Evolutionary conservation across 2,888 invertebrate genomes (phyloP).

Genomic region (Philopedon plagiatum): DNA sequence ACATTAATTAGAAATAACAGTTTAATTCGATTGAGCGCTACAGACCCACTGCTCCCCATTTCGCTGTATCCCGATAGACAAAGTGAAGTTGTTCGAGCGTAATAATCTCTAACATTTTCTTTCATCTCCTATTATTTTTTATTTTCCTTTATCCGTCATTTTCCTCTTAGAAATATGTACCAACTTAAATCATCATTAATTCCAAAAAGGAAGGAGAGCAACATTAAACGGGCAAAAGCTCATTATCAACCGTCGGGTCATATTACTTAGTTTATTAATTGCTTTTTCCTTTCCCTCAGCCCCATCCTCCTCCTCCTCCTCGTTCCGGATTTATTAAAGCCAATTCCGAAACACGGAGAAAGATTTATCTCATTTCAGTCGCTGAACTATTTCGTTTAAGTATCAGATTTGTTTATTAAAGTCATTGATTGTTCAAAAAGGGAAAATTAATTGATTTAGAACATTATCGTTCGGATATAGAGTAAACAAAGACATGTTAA

Average conservation of each 20-base stretch:
- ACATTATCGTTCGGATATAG: too few relatives aligned
- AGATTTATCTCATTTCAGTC: constrained; percentile 25
- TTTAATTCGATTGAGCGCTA: too few relatives aligned
- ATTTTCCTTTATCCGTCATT: background rate
- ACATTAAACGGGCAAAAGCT: constrained; percentile 30
- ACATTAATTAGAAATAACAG: too few relatives aligned
- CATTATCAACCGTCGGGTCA: constrained; percentile 24
- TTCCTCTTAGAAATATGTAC: constrained; percentile 4
- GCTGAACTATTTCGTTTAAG: constrained; percentile 10
- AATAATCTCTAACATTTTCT: too few relatives aligned
- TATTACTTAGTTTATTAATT: constrained; percentile 31
- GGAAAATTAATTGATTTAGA: too few relatives aligned
- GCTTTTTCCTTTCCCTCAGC: too few relatives aligned
- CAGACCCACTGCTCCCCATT: too few relatives aligned
- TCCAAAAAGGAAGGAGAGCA: constrained; percentile 4
- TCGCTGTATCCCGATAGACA: too few relatives aligned
- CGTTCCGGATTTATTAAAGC: constrained; percentile 23
- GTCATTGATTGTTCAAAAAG: background rate
- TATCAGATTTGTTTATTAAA: background rate
- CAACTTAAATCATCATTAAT: constrained; percentile 22
- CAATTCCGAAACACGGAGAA: constrained; percentile 1
- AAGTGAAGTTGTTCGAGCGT: too few relatives aligned
- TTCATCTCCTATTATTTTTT: too few relatives aligned
- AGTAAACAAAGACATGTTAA: too few relatives aligned
- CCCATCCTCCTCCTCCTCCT: too few relatives aligned